These are phyloP conservation scores for Tokudaia muenninki DNA, from an alignment of 2,797 vertebrate species.

Conservation along the genomic window DNA sequence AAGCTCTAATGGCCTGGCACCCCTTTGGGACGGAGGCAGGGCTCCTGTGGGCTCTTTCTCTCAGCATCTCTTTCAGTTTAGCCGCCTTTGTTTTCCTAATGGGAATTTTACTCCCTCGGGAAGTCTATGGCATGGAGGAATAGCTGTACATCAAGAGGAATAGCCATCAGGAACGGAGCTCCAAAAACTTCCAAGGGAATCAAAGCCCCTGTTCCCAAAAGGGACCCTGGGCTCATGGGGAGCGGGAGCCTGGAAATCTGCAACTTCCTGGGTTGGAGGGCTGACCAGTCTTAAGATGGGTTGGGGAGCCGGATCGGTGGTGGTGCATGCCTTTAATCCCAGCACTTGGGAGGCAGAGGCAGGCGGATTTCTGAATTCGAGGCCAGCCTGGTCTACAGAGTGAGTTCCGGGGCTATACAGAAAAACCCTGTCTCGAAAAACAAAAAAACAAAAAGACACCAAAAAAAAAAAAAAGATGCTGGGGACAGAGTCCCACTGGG, in stretches of 20 bases:
- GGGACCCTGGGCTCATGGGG: not conserved
- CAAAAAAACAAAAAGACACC: too few species aligned
- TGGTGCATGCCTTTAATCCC: too few species aligned
- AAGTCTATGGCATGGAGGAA: not conserved
- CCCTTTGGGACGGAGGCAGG: constrained; percentile 70
- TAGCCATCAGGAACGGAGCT: not conserved
- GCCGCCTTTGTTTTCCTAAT: constrained; percentile 68
- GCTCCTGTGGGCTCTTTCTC: not conserved
- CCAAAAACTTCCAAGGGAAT: not conserved
- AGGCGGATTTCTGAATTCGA: too few species aligned
- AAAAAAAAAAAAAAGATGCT: not conserved
- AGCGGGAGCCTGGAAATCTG: not conserved
- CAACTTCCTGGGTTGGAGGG: not conserved
- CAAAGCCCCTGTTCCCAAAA: not conserved
- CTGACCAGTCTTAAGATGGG: not conserved
- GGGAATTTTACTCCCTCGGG: constrained; percentile 76
- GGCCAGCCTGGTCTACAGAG: too few species aligned
- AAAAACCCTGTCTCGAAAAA: too few species aligned
- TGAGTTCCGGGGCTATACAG: too few species aligned
- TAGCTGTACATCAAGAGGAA: not conserved
- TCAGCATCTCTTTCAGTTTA: constrained; percentile 71
- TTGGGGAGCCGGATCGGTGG: too few species aligned
- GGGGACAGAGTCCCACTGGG: not conserved
- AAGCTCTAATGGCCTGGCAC: constrained; percentile 61
- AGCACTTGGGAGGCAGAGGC: too few species aligned